Evolutionary conservation across 2,113 vertebrate species (phyloP).

Genomic region (Pleuronectes platessa): DNA sequence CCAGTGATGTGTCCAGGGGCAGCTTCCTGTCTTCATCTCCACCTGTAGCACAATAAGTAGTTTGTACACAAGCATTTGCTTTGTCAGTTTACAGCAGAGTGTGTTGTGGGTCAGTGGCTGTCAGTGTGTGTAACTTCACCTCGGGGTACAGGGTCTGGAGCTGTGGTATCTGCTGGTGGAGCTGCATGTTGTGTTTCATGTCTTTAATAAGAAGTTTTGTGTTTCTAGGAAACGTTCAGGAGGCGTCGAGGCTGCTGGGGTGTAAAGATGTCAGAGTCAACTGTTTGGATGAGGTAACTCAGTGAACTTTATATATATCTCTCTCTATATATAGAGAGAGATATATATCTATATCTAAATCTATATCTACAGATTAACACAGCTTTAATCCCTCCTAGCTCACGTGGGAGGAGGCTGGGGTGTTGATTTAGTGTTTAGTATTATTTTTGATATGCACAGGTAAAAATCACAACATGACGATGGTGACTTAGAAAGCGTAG

Average conservation of each 20-base stretch:
- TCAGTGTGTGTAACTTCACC: too few relatives aligned
- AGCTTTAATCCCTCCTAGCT: not conserved
- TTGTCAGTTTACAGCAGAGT: not conserved
- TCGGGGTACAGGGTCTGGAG: too few relatives aligned
- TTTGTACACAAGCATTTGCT: not conserved
- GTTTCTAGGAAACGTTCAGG: slow-evolving; percentile 89
- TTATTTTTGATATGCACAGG: too few relatives aligned
- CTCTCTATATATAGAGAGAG: too few relatives aligned
- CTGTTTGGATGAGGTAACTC: slow-evolving; percentile 96
- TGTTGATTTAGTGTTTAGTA: not conserved
- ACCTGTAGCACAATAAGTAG: not conserved
- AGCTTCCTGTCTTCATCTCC: not conserved
- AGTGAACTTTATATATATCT: not conserved
- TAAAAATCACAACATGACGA: too few relatives aligned
- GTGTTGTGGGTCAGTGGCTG: too few relatives aligned
- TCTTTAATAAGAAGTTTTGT: not conserved
- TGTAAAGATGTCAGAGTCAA: slow-evolving; percentile 96
- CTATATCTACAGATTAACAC: too few relatives aligned
- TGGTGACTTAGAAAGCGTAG: too few relatives aligned
- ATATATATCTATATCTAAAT: too few relatives aligned
- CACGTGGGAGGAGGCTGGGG: too few relatives aligned
- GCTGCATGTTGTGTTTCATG: not conserved
- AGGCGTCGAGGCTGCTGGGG: slow-evolving; percentile 90
- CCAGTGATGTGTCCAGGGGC: not conserved
- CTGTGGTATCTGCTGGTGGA: too few relatives aligned